Evolutionary conservation across 2,888 invertebrate species (phyloP).

Genomic region (Agonopterix alstromeriana): DNA sequence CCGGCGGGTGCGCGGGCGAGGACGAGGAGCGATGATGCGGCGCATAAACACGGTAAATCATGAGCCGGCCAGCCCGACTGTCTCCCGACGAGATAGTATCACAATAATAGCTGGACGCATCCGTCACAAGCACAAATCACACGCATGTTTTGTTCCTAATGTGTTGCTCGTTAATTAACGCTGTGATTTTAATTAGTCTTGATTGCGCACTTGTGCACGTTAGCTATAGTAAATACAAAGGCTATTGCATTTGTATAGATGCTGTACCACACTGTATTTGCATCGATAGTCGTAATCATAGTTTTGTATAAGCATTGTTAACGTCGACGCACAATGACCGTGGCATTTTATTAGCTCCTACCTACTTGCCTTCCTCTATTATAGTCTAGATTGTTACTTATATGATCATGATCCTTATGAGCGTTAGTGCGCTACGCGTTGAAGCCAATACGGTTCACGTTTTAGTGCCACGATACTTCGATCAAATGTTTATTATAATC

Average conservation of each 20-base stretch:
- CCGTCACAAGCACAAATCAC: slow-evolving; percentile 3
- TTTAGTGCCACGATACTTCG: slow-evolving; percentile 1
- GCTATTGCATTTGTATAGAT: too few species aligned
- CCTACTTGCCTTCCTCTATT: slow-evolving; percentile 22
- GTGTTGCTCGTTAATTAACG: slow-evolving; percentile 13
- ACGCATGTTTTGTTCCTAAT: slow-evolving; percentile 3
- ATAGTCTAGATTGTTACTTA: slow-evolving; percentile 9
- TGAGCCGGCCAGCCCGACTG: slow-evolving; percentile 7
- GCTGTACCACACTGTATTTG: not conserved
- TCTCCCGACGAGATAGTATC: not conserved
- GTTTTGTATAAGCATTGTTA: slow-evolving; percentile 7
- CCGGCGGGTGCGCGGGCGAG: slow-evolving; percentile 4
- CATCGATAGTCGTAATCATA: slow-evolving; percentile 5
- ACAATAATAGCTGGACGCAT: not conserved
- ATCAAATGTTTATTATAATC: slow-evolving; percentile 5
- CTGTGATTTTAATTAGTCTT: slow-evolving; percentile 16
- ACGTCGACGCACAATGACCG: slow-evolving; percentile 15
- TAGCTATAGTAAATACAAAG: too few species aligned
- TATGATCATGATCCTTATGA: slow-evolving; percentile 30
- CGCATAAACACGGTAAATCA: slow-evolving; percentile 55
- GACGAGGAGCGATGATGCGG: not conserved
- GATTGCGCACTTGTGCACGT: too few species aligned
- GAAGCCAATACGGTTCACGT: slow-evolving; percentile 21
- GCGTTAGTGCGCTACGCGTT: slow-evolving; percentile 27
- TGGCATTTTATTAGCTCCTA: slow-evolving; percentile 27